Conservation (phyloP, 1,140 invertebrate genomes). For the Diorhabda elongata region DNA sequence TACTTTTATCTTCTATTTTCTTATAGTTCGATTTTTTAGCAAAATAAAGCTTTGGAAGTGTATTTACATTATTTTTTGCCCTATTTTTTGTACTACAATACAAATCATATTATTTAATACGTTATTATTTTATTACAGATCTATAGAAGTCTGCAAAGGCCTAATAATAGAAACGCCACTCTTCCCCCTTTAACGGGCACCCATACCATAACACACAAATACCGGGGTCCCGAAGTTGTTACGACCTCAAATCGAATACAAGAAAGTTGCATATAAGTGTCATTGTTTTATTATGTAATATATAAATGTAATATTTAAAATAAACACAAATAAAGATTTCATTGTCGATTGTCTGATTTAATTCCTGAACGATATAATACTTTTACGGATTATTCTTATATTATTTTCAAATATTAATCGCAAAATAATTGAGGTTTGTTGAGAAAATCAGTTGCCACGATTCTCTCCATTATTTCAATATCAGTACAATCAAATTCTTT, state of each 20-base stretch:
- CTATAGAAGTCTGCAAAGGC: constrained; percentile 63
- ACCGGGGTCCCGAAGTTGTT: constrained; percentile 65
- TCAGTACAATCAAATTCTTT: neutral
- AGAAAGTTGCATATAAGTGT: constrained; percentile 79
- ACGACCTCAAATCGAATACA: constrained; percentile 79
- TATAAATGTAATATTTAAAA: constrained; percentile 46
- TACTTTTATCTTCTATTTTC: too few species aligned
- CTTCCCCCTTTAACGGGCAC: constrained; percentile 49
- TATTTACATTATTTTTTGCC: too few species aligned
- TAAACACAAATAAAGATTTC: constrained; percentile 31
- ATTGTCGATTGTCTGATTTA: constrained; percentile 6
- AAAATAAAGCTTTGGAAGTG: too few species aligned
- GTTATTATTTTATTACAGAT: constrained; percentile 50
- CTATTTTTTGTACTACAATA: too few species aligned
- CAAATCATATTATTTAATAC: neutral
- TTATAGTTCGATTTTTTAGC: too few species aligned
- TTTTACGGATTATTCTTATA: neutral
- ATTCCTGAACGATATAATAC: neutral
- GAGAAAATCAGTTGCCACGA: neutral
- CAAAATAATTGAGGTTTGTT: neutral
- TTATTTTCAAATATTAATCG: neutral
- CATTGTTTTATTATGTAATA: constrained; percentile 48
- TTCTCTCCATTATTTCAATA: neutral
- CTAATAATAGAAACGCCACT: constrained; percentile 57
- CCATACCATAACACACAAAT: constrained; percentile 47